These are phyloP conservation scores for Chaenogobius annularis DNA, from an alignment of 2,113 vertebrate genomes.

Conservation along the genomic window DNA sequence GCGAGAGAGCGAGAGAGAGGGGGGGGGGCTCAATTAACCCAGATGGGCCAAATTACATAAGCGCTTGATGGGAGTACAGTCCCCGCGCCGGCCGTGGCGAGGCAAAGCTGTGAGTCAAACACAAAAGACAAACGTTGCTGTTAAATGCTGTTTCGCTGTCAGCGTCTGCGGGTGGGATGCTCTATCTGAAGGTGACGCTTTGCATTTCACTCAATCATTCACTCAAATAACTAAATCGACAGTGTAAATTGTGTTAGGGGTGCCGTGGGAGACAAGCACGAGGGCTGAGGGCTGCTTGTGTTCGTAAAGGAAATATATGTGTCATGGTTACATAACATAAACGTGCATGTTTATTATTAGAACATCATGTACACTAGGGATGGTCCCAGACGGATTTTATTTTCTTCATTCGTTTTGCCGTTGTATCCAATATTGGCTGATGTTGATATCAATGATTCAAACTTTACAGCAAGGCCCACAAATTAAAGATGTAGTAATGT, in stretches of 20 bases:
- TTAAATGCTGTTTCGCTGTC: background rate
- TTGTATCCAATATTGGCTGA: background rate
- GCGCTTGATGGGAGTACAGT: constrained; percentile 27
- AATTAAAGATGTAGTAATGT: background rate
- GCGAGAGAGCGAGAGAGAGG: background rate
- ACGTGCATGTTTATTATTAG: constrained; percentile 1
- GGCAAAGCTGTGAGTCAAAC: constrained; percentile 11
- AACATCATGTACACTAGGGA: constrained; percentile 1
- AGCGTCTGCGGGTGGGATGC: too few species aligned
- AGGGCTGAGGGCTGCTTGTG: constrained; percentile 44
- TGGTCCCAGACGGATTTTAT: background rate
- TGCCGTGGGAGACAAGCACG: constrained; percentile 56
- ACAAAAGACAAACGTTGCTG: background rate
- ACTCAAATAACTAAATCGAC: background rate
- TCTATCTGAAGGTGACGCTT: background rate
- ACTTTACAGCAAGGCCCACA: background rate
- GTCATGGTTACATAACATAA: constrained; percentile 1
- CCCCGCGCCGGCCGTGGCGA: constrained; percentile 3
- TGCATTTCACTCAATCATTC: background rate
- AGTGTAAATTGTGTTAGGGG: constrained; percentile 9
- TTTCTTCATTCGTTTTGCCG: background rate
- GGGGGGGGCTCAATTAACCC: constrained; percentile 34
- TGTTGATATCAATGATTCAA: too few species aligned
- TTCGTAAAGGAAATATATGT: constrained; percentile 10
- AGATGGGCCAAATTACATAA: constrained; percentile 62